Conservation (phyloP, 2,113 vertebrate species). For the Trochalopteron elliotii region DNA sequence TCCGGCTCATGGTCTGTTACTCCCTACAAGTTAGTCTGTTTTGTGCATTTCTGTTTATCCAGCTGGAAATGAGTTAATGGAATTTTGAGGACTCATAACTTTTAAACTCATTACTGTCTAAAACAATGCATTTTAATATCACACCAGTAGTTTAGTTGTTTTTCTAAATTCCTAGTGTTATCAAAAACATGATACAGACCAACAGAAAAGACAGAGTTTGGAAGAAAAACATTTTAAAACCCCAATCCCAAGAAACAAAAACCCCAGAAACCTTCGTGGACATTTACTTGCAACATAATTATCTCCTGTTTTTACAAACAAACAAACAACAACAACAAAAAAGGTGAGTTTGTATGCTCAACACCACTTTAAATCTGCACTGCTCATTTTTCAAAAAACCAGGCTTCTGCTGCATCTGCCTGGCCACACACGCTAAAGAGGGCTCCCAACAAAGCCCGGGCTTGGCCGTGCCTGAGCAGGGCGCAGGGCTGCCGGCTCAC, state of each 20-base stretch:
- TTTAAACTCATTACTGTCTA: not conserved
- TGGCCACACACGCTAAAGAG: accelerated
- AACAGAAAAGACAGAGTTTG: not conserved
- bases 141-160: not conserved
- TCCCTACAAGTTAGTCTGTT: not conserved
- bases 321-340: not conserved
- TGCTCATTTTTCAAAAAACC: not conserved
- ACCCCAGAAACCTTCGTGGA: accelerated
- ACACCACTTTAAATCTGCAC: not conserved
- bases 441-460: not conserved
- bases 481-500: not conserved
- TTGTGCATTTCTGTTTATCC: not conserved
- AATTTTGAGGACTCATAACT: not conserved
- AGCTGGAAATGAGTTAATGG: not conserved
- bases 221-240: not conserved
- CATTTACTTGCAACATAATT: not conserved
- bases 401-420: not conserved
- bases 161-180: not conserved
- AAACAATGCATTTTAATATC: not conserved
- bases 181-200: not conserved
- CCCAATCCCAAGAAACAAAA: not conserved
- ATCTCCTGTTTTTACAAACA: not conserved
- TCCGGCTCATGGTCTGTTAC: not conserved
- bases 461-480: not conserved
- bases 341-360: not conserved